These are phyloP conservation scores for Morone chrysops DNA, from an alignment of 2,113 vertebrate species.

Conservation along the genomic window DNA sequence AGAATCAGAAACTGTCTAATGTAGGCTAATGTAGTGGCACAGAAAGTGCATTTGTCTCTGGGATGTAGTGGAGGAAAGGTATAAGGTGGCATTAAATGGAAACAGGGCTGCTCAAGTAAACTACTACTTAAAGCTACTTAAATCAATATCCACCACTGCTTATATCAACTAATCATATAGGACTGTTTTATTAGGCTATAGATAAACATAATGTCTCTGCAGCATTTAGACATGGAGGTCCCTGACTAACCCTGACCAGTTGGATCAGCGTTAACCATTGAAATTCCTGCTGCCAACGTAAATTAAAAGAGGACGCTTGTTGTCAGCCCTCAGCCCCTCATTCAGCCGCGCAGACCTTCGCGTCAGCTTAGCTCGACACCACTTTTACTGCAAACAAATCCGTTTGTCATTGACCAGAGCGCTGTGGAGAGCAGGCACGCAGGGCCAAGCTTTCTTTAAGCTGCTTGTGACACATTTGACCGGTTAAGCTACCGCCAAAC, in stretches of 20 bases:
- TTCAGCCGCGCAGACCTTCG: not conserved
- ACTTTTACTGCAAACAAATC: conserved; percentile 48
- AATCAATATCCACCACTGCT: too few relatives aligned
- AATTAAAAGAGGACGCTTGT: conserved; percentile 14
- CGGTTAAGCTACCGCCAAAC: conserved; percentile 75
- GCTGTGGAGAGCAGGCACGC: not conserved
- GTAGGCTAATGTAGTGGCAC: too few relatives aligned
- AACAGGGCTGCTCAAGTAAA: too few relatives aligned
- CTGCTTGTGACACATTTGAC: conserved; percentile 65
- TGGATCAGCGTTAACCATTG: conserved; percentile 8
- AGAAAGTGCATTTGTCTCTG: too few relatives aligned
- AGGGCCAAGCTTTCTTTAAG: conserved; percentile 41
- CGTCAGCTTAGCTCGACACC: conserved; percentile 18
- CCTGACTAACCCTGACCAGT: not conserved
- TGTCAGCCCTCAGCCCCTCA: conserved; percentile 9
- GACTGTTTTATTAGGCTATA: not conserved
- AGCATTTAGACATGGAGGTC: not conserved
- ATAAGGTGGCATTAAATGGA: too few relatives aligned
- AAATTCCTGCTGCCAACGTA: conserved; percentile 43
- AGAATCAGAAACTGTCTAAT: too few relatives aligned
- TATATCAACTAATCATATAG: not conserved
- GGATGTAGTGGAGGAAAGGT: too few relatives aligned
- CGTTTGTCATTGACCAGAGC: conserved; percentile 41
- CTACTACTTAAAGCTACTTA: too few relatives aligned
- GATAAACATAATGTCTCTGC: not conserved